These are phyloP conservation scores for Bombus balteatus DNA, from an alignment of 1,140 invertebrate genomes.

Conservation along the genomic window DNA sequence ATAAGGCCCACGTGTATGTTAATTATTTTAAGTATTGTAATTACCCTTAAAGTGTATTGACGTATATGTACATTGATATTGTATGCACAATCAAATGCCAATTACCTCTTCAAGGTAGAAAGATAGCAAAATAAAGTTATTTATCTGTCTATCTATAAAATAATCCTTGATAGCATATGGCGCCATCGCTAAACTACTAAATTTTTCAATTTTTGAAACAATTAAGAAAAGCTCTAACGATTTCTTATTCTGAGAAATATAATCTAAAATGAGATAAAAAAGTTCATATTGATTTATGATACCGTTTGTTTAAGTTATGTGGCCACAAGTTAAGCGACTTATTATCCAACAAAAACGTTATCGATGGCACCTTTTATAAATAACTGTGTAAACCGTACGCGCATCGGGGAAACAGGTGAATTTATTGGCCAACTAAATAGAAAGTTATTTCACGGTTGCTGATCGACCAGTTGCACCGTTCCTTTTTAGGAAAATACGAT, in stretches of 20 bases:
- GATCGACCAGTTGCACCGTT: background rate
- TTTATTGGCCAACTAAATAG: conserved; percentile 19
- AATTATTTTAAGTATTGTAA: too few species aligned
- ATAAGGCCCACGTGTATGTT: too few species aligned
- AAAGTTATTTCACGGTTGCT: conserved; percentile 32
- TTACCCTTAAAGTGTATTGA: too few species aligned
- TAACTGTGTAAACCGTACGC: background rate
- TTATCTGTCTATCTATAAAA: too few species aligned
- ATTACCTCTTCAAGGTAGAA: too few species aligned
- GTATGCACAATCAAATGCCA: too few species aligned
- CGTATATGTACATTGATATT: too few species aligned
- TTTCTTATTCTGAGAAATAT: background rate
- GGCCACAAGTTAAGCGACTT: background rate
- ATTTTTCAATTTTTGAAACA: background rate
- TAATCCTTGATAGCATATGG: too few species aligned
- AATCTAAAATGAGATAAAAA: background rate
- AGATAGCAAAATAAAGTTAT: too few species aligned
- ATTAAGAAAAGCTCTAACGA: background rate
- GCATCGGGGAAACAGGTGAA: background rate
- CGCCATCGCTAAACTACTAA: background rate
- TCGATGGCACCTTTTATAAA: background rate
- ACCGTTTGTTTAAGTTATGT: background rate
- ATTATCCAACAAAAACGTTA: background rate
- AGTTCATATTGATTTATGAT: background rate
- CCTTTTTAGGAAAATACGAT: background rate